These are phyloP conservation scores for Tinea pellionella DNA, from an alignment of 2,888 invertebrate species.

Conservation along the genomic window DNA sequence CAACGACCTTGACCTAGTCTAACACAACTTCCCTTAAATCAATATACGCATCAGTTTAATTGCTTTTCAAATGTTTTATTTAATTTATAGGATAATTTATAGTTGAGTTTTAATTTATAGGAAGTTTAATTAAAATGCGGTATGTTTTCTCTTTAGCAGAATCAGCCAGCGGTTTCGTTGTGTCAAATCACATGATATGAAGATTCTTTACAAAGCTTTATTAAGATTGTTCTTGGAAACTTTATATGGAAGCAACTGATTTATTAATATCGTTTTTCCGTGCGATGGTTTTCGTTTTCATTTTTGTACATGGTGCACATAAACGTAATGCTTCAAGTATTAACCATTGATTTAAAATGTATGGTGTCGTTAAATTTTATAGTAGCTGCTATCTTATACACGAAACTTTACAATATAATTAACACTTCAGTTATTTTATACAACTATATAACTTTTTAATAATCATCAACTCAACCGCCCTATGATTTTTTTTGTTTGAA, in stretches of 20 bases:
- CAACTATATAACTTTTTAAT: background rate
- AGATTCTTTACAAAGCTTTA: too few relatives aligned
- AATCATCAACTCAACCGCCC: too few relatives aligned
- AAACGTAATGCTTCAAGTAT: background rate
- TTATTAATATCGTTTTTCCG: conserved; percentile 1
- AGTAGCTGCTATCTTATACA: background rate
- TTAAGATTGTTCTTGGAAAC: background rate
- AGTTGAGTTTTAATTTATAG: too few relatives aligned
- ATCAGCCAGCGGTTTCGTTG: too few relatives aligned
- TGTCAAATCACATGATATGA: too few relatives aligned
- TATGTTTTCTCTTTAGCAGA: too few relatives aligned
- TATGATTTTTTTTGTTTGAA: too few relatives aligned
- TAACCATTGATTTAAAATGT: conserved; percentile 8
- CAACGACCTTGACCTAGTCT: background rate
- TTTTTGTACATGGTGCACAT: background rate
- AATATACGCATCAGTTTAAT: background rate
- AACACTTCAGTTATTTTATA: background rate
- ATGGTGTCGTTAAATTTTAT: conserved; percentile 10
- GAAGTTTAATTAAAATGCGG: too few relatives aligned
- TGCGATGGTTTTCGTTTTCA: background rate
- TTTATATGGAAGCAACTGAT: background rate
- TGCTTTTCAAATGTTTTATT: too few relatives aligned
- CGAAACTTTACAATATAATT: background rate
- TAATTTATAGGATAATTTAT: too few relatives aligned
- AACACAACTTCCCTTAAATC: background rate